phyloP scores from a whole-genome alignment of 2,888 invertebrate species.

The Tanypteryx hageni region DNA sequence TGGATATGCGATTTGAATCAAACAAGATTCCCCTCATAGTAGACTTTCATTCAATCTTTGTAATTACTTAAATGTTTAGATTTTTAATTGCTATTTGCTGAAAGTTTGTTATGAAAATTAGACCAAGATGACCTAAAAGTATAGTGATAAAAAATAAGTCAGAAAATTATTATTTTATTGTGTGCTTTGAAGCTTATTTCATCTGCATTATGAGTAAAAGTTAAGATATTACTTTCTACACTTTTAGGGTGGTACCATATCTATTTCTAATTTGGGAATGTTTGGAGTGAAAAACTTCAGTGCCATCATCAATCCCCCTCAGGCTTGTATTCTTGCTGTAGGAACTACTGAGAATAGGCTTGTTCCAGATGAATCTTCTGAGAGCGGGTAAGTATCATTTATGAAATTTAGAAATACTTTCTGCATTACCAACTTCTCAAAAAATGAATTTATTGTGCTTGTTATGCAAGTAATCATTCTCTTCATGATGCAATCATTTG shows the following conservation, averaged over 20 bases:
- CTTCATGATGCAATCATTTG: too few relatives aligned
- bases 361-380: constrained; percentile 83
- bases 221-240: neutral
- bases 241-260: constrained; percentile 91
- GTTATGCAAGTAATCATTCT: too few relatives aligned
- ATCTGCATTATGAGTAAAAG: neutral
- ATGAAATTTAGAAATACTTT: neutral
- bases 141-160: neutral
- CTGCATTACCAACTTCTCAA: neutral
- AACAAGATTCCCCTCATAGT: too few relatives aligned
- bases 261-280: constrained; percentile 97
- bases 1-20: neutral
- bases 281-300: constrained; percentile 92
- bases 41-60: too few relatives aligned
- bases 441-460: too few relatives aligned
- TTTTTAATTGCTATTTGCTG: neutral
- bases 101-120: too few relatives aligned
- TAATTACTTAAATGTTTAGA: constrained; percentile 33
- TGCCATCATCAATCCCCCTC: constrained; percentile 97
- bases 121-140: too few relatives aligned
- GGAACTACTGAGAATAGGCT: constrained; percentile 88
- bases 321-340: constrained; percentile 94
- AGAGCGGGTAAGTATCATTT: constrained; percentile 83
- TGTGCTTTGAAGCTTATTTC: neutral
- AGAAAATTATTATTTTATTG: neutral